Percentiles rank a stretch among this genome's conserved stretches.
phyloP scores from a whole-genome alignment of 92 coral and sea anemone genomes.

The Porites cylindrica region DNA sequence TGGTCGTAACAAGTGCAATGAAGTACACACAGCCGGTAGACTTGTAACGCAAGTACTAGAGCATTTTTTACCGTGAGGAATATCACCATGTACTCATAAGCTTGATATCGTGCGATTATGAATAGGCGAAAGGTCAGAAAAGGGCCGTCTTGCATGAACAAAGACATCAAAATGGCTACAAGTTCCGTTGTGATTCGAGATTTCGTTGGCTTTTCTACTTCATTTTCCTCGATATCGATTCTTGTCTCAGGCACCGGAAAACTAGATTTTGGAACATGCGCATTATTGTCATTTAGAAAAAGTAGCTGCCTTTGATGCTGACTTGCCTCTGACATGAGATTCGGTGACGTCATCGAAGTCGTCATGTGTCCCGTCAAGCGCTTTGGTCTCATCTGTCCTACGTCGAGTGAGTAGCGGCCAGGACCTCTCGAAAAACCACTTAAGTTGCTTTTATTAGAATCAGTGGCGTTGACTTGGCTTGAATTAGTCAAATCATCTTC shows the following conservation, averaged over 20 bases:
- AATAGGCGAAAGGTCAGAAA: conserved; percentile 90
- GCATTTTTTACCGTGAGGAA: conserved; percentile 96
- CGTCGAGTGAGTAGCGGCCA: conserved; percentile 44
- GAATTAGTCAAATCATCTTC: neutral
- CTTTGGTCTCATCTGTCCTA: conserved; percentile 46
- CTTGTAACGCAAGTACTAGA: conserved; percentile 86
- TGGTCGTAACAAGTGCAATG: conserved; percentile 95
- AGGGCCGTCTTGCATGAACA: conserved; percentile 95
- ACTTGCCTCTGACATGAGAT: conserved; percentile 8
- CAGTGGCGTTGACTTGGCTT: neutral
- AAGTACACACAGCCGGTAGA: conserved; percentile 90
- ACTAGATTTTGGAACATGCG: neutral
- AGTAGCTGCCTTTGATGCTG: neutral
- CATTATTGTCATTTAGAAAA: neutral
- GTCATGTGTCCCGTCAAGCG: conserved; percentile 39
- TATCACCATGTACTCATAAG: conserved; percentile 95
- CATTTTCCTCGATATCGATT: neutral
- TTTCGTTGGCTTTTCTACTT: conserved; percentile 33
- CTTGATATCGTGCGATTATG: conserved; percentile 88
- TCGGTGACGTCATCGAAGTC: conserved; percentile 49
- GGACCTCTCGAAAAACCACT: conserved; percentile 29
- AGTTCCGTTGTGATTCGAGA: conserved; percentile 90
- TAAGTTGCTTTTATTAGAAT: neutral
- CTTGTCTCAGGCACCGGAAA: neutral
- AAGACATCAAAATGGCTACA: conserved; percentile 79